Base-by-base conservation (phyloP, 2,113 vertebrate genomes). In the Alligator sinensis region DNA sequence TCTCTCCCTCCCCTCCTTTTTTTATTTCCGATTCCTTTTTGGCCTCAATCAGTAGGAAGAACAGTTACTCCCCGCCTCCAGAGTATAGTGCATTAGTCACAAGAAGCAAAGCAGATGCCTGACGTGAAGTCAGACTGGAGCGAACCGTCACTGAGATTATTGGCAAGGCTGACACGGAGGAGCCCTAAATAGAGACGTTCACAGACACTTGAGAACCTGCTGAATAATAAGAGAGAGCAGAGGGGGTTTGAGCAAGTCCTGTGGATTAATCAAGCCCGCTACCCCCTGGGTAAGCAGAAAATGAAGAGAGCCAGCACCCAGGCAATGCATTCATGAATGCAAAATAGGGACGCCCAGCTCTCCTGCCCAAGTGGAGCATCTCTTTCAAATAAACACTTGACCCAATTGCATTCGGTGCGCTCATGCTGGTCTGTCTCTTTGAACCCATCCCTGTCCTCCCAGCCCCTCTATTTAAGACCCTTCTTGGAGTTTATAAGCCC, bases 351-450 rank as follows among this genome's bases (percentile, higher is more conserved):
- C 77, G 72, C 66, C 34, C 77, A 93, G 95, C 87, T 93, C 24
- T 91, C 54, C 96, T 13, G 17, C 95, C 91, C 75, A 87, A 96
- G 93, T 95, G 93, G 91, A 91, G 6, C 84, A 93, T 92, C 96
- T 94, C 91, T 86, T 77, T 91, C 85, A 97, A 96, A 97, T 77
- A 92, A 92, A 97, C 94, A 86, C 47, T 95, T 77, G 81, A 90
- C 4, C 28, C 63, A 34, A 90, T 89, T 82, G 72, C 81, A 93
- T 92, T 94, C 90, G 90, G 87, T 30, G 78, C 82, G 76, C 80
- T 89, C 74, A 86, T 89, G 88, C 83, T 88, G 87, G 82, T 63
- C 59, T 79, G 28, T 91, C 79, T 19, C 58, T 17, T 34, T 30
- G 11, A 87, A 54, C 24, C 14, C 2, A 1, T 28, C 19, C 58